phyloP scores from a whole-genome alignment of 2,797 vertebrate species.

The Botia almorhae region DNA sequence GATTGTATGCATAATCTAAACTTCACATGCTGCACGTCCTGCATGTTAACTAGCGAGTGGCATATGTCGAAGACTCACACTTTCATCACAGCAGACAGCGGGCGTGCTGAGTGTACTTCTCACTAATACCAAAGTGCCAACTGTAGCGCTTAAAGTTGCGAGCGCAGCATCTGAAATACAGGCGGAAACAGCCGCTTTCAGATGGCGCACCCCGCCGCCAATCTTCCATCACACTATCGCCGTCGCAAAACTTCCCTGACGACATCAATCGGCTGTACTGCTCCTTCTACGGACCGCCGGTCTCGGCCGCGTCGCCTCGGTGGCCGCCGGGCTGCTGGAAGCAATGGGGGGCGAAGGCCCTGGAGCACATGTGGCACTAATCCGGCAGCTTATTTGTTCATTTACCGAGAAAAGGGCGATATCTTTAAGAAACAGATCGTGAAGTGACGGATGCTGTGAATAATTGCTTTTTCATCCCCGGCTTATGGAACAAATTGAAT shows the following conservation, averaged over 20 bases:
- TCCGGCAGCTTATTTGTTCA: slow-evolving; percentile 72
- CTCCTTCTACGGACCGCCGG: slow-evolving; percentile 31
- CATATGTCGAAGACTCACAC: slow-evolving; percentile 15
- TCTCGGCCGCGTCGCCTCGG: slow-evolving; percentile 4
- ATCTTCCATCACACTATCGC: slow-evolving; percentile 71
- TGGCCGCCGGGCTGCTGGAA: slow-evolving; percentile 16
- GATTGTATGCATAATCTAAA: background rate
- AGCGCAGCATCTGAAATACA: slow-evolving; percentile 34
- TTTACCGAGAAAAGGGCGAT: slow-evolving; percentile 64
- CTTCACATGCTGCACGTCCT: slow-evolving; percentile 14
- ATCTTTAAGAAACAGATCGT: slow-evolving; percentile 82
- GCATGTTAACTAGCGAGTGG: slow-evolving; percentile 20
- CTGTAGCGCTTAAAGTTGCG: slow-evolving; percentile 29
- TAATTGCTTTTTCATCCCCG: slow-evolving; percentile 81
- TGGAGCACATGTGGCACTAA: slow-evolving; percentile 66
- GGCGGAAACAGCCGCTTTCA: slow-evolving; percentile 66
- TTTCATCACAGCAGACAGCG: slow-evolving; percentile 39
- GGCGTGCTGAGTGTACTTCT: slow-evolving; percentile 42
- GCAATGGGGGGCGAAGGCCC: slow-evolving; percentile 23
- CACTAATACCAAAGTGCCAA: slow-evolving; percentile 42
- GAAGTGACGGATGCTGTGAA: slow-evolving; percentile 76
- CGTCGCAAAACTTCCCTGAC: slow-evolving; percentile 59
- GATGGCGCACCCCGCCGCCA: slow-evolving; percentile 56
- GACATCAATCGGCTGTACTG: slow-evolving; percentile 47
- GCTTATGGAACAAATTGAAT: slow-evolving; percentile 83